Evolutionary conservation across 1,140 invertebrate genomes (phyloP).

Genomic region (Drosophila grimshawi): DNA sequence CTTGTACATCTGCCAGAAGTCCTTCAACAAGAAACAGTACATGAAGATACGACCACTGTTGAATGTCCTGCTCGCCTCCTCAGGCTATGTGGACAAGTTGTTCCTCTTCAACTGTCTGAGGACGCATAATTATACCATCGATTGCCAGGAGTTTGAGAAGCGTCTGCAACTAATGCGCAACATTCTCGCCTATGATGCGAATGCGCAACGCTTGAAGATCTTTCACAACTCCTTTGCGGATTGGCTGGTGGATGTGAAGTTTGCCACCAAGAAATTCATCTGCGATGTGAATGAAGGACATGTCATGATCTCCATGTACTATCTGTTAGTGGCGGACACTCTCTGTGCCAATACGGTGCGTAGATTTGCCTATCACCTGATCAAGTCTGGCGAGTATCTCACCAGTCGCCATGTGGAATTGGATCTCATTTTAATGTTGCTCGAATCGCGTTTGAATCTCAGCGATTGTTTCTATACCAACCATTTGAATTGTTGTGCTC

Average conservation of each 20-base stretch:
- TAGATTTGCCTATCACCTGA: conserved; percentile 76
- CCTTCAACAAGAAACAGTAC: conserved; percentile 95
- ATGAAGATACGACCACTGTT: conserved; percentile 92
- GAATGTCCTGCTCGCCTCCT: conserved; percentile 94
- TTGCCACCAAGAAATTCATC: conserved; percentile 97
- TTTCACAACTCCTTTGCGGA: conserved; percentile 97
- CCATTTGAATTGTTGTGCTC: conserved; percentile 79
- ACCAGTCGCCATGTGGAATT: conserved; percentile 75
- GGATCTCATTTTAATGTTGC: conserved; percentile 80
- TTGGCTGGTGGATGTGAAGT: conserved; percentile 98
- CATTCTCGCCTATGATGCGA: conserved; percentile 85
- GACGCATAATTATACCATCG: conserved; percentile 92
- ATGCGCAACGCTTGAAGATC: conserved; percentile 88
- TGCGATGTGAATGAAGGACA: conserved; percentile 95
- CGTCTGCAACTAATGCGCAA: conserved; percentile 91
- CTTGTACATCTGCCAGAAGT: conserved; percentile 96
- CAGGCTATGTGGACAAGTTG: conserved; percentile 92
- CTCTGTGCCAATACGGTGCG: conserved; percentile 81
- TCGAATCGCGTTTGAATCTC: conserved; percentile 80
- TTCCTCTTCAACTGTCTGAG: conserved; percentile 93
- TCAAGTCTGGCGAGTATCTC: conserved; percentile 78
- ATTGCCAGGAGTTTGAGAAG: conserved; percentile 93
- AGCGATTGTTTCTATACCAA: conserved; percentile 84
- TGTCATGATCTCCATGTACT: conserved; percentile 94
- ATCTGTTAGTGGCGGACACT: conserved; percentile 86